A percentile compares a stretch with the other conserved stretches of the same genome.
Evolutionary conservation across 2,797 vertebrate species (phyloP).

Genomic region (Sebastes goodei): DNA sequence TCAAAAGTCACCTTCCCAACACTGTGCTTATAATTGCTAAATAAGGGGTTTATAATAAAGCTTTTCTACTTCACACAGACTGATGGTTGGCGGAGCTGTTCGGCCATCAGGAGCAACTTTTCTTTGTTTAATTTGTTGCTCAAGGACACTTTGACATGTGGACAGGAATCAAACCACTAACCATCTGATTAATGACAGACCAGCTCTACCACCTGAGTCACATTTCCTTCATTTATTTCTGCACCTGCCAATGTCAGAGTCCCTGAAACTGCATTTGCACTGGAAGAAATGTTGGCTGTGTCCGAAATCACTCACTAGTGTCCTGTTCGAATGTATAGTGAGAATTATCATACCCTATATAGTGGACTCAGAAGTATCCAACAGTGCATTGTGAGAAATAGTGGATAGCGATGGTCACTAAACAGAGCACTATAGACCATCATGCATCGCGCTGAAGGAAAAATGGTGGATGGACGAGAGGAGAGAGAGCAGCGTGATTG

Average conservation of each 20-base stretch:
- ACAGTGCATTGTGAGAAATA: too few relatives aligned
- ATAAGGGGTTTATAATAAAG: too few relatives aligned
- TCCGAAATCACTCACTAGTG: too few relatives aligned
- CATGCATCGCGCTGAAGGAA: too few relatives aligned
- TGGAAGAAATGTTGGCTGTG: not conserved
- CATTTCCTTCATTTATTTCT: not conserved
- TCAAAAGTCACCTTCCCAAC: not conserved
- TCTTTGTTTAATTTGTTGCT: not conserved
- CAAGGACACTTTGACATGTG: not conserved
- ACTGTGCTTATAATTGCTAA: not conserved
- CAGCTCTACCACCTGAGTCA: slow-evolving; percentile 3
- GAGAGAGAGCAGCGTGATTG: too few relatives aligned
- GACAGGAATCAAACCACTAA: slow-evolving; percentile 11
- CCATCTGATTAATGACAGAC: not conserved
- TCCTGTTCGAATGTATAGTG: too few relatives aligned
- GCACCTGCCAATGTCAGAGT: not conserved
- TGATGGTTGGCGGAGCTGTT: not conserved
- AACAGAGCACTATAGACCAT: too few relatives aligned
- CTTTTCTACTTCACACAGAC: not conserved
- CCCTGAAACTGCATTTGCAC: not conserved
- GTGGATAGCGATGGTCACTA: too few relatives aligned
- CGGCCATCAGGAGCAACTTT: not conserved
- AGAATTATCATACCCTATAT: too few relatives aligned
- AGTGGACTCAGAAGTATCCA: too few relatives aligned
- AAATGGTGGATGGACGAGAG: too few relatives aligned